Base-by-base conservation (phyloP, 2,797 vertebrate genomes). In the Capromys pilorides region DNA sequence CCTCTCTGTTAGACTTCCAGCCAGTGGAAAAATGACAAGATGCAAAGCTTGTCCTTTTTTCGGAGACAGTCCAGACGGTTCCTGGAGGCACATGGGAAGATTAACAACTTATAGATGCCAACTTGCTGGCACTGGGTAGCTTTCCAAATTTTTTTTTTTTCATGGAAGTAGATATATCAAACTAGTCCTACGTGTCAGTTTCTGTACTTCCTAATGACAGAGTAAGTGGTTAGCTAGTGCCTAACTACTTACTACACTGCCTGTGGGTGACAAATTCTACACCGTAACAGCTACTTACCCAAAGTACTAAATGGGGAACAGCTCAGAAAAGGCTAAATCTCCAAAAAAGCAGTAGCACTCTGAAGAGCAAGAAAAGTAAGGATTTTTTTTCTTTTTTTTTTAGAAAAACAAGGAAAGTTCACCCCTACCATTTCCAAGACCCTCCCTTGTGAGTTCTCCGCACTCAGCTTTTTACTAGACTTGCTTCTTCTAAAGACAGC, bases 21-120 rank as follows among this genome's bases (percentile, higher is more conserved):
- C 89, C 91, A 96, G 82, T 91, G 86, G 82, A 86, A 93, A 92
- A 95, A 96, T 79, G 94, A 95, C 96, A 96, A 96, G 92, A 97
- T 61, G 88, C 87, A 89, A 96, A 93, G 88, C 57, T 94, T 94
- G 95, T 94, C 91, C 87, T 96, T 95, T 96, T 92, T 87, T 82
- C 91, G 67, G 80, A 95, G 91, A 92, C 21, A 91, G 92, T 94
- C 95, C 96, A 97, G 96, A 96, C 83, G 5, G 91, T 86, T 96
- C 88, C 91, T 94, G 91, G 67, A 97, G 96, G 91, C 93, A 94
- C 81, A 82, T 21, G 85, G 66, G 78, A 94, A 94, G 89, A 94
- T 83, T 66, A 96, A 61, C 86, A 57, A 87, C 61, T 82, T 54
- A 84, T 0, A 91, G 93, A 59, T 81, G 89, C 96, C 94, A 93